Percentiles rank a stretch among this genome's conserved stretches.
Conservation (phyloP, 2,113 vertebrate genomes). For the Progne subis region DNA sequence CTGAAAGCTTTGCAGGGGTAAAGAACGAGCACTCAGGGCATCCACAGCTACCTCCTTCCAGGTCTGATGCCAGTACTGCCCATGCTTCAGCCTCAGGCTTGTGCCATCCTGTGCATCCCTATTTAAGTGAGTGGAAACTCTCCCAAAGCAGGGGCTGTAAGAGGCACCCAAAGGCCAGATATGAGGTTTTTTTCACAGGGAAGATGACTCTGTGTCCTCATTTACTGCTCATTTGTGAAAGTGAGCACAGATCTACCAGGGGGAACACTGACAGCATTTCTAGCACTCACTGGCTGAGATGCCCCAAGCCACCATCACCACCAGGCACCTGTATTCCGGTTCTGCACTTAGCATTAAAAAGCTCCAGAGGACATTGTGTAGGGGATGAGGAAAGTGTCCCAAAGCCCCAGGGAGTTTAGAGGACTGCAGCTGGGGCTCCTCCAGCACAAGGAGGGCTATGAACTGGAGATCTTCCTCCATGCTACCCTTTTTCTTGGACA, state of each 20-base stretch:
- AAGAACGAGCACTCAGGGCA: not conserved
- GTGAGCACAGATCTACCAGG: not conserved
- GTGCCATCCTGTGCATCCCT: not conserved
- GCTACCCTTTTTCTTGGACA: not conserved
- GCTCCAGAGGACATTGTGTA: not conserved
- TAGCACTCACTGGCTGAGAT: not conserved
- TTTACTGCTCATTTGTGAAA: not conserved
- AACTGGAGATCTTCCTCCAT: not conserved
- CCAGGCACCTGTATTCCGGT: not conserved
- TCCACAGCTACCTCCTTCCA: not conserved
- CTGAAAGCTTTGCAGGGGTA: not conserved
- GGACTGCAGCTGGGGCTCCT: not conserved
- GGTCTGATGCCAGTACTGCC: not conserved
- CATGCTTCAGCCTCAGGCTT: not conserved
- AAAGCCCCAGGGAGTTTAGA: not conserved
- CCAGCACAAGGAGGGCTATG: not conserved
- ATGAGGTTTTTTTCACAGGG: not conserved
- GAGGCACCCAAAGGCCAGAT: not conserved
- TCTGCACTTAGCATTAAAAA: not conserved
- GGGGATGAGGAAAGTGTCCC: not conserved
- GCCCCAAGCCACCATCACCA: accelerated
- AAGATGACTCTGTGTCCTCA: not conserved
- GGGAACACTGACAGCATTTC: not conserved
- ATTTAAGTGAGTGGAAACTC: not conserved
- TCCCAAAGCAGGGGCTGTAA: not conserved